Base-by-base conservation (phyloP, 2,113 vertebrate species). In the Ariopsis seemanni region DNA sequence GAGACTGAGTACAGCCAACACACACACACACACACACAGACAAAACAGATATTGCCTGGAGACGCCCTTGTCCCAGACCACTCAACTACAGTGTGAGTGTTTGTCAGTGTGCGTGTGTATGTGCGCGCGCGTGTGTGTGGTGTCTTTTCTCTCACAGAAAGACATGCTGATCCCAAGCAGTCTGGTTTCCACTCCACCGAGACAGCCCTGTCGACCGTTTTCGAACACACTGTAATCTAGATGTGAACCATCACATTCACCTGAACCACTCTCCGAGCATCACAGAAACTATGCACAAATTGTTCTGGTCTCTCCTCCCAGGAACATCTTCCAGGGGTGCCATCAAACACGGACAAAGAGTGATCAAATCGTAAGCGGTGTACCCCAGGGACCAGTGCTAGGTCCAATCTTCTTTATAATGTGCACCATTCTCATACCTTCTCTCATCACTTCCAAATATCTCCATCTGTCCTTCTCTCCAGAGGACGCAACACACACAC, bases 41-140 rank as follows among this genome's bases (percentile, higher is more conserved):
- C 17, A 60, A 60, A 60, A 60, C 79, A 81, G 80, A 82, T 82
- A 82, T 82, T 82, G 80, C 80, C 80, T 82, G 80, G 80, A 82
- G 80, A 82, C 80, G 57, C 42, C 30, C 57, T 48, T 82, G 80
- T 82, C 80, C 80, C 80, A 82, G 80, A 34, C 58, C 80, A 82
- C 80, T 82, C 80, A 82, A 82, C 80, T 48, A 14, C 80, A 62
- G 80, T 5, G 6, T 14, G 80, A 82, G 80, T 82, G 80, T 82
- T 42, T 63, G 80, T 53, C 17, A 50, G 25, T 87, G 60, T 63
- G 75, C 15, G 62, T 87, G 71, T 63, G 75, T 78, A 14, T 27
- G 77, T 48, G 82, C 48, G 69, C 87, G 53, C 30, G 58, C 48
- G 57, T 55, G 81, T 74, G 80, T 53, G 86, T 71, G 25, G 58